These are phyloP conservation scores for Opisthocomus hoazin DNA, from an alignment of 2,113 vertebrate species.

Conservation along the genomic window DNA sequence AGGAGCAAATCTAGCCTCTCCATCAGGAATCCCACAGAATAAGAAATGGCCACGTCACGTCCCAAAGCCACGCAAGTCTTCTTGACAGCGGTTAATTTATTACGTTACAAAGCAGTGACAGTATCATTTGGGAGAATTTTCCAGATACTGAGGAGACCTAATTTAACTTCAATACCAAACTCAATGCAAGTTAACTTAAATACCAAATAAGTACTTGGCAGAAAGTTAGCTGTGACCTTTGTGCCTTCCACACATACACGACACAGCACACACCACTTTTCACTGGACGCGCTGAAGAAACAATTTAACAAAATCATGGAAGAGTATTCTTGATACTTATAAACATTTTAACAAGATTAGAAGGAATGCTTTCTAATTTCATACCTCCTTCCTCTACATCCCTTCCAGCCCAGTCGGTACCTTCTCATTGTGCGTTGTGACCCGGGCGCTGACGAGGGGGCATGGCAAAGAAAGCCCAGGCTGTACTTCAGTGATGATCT, in stretches of 20 bases:
- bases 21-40: fast-evolving
- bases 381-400: fast-evolving
- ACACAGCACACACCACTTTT: not conserved
- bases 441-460: too few relatives aligned
- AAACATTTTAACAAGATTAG: not conserved
- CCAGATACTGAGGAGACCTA: not conserved
- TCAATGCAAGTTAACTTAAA: not conserved
- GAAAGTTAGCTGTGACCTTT: not conserved
- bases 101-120: not conserved
- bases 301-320: not conserved
- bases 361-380: not conserved
- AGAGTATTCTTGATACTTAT: not conserved
- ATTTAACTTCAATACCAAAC: not conserved
- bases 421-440: too few relatives aligned
- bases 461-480: too few relatives aligned
- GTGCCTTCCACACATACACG: fast-evolving
- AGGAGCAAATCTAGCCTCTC: not conserved
- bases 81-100: not conserved
- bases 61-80: not conserved
- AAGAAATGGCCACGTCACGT: fast-evolving
- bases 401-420: not conserved
- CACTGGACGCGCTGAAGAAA: not conserved
- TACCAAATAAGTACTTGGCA: not conserved
- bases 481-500: not conserved
- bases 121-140: too few relatives aligned